phyloP scores from a whole-genome alignment of 2,888 invertebrate genomes.

The Calameuta filiformis region DNA sequence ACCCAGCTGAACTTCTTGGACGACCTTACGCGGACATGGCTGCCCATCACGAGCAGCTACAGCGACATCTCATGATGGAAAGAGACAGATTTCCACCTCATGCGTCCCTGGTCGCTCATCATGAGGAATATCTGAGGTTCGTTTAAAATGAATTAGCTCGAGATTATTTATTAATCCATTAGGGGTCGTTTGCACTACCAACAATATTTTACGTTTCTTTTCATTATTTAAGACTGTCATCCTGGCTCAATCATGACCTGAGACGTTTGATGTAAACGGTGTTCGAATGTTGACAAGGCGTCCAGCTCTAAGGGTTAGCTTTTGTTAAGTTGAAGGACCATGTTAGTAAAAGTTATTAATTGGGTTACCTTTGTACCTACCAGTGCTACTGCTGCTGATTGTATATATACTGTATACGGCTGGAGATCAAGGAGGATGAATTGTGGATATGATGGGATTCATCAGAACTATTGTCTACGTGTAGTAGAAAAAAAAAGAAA shows the following conservation, averaged over 20 bases:
- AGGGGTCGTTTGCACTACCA: background rate
- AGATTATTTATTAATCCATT: background rate
- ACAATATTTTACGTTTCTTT: background rate
- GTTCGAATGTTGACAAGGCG: background rate
- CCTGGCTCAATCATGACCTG: background rate
- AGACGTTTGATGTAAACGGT: background rate
- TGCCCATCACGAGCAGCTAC: constrained; percentile 87
- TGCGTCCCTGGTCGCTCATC: constrained; percentile 74
- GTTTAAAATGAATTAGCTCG: constrained; percentile 25
- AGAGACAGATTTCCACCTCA: constrained; percentile 78
- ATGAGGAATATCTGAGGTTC: constrained; percentile 76
- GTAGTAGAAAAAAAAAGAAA: background rate
- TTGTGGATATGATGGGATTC: background rate
- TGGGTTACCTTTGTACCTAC: background rate
- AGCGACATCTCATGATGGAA: constrained; percentile 86
- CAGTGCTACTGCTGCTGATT: background rate
- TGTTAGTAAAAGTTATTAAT: background rate
- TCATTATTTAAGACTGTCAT: background rate
- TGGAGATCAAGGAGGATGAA: background rate
- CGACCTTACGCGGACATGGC: constrained; percentile 83
- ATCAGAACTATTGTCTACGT: background rate
- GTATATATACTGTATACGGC: background rate
- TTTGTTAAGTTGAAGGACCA: background rate
- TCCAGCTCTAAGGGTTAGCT: background rate
- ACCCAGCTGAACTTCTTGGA: constrained; percentile 82